Evolutionary conservation across 1,140 invertebrate species (phyloP), one percentile per base, ranked within the genome.

Genomic region (Drosophila prosaltans): DNA sequence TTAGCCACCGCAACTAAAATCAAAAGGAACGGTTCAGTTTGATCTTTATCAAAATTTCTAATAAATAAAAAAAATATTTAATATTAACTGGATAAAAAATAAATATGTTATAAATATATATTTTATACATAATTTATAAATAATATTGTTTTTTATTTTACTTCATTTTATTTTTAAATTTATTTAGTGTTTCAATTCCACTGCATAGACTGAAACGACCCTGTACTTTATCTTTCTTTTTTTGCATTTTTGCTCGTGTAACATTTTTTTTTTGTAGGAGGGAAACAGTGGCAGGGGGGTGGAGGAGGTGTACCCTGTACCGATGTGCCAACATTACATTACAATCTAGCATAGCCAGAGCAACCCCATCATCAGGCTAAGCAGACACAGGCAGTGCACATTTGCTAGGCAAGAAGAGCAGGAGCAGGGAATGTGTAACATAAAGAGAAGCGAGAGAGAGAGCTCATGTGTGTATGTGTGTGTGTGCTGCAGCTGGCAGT

Each of bases 401-500:
- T 30, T 30, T 4, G 2, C 2, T 30, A 4, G 41, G 60, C 40
- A 26, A 10, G 28, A 7, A 28, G 54, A 24, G 16, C 16, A 16
- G 40, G 16, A 41, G 32, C 55, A 24, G 40, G 16, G 55, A 70
- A 45, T 61, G 43, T 45, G 55, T 45, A 64, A 60, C 59, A 39
- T 70, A 24, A 63, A 59, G 62, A 51, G 62, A 51, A 59, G 73
- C 66, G 58, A 68, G 58, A 21, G 72, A 30, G 58, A 1, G 63
- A 39, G 43, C 26, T 28, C 60, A 41, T 57, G 54, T 68, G 66
- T 43, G 58, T 67, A 67, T 43, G 51, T 66, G 43, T 48, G 24
- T 24, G 65, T 63, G 45, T 57, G 71, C 65, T 77, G 82, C 82
- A 85, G 82, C 81, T 86, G 81, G 81, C 81, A 81, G 45, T 26